Conservation (phyloP, 2,113 vertebrate species). For the Festucalex cinctus region DNA sequence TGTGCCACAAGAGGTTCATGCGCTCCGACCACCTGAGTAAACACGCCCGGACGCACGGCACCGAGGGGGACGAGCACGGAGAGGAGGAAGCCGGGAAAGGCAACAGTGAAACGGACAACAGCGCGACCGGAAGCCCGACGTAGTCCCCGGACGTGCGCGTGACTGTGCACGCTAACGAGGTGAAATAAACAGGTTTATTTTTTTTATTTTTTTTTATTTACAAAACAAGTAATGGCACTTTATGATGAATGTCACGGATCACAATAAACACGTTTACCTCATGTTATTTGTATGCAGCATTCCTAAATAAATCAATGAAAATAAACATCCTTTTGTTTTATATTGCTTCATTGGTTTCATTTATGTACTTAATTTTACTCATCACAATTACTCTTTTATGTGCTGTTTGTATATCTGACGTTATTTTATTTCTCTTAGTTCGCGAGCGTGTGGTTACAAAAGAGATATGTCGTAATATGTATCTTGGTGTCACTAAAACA, state of each 20-base stretch:
- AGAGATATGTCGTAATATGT: conserved; percentile 63
- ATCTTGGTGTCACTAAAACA: conserved; percentile 52
- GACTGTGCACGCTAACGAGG: conserved; percentile 34
- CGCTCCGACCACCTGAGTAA: conserved; percentile 92
- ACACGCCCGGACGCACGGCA: conserved; percentile 85
- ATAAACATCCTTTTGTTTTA: conserved; percentile 12
- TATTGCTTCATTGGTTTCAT: background rate
- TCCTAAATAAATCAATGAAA: conserved; percentile 17
- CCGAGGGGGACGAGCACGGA: conserved; percentile 61
- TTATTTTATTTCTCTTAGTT: conserved; percentile 19
- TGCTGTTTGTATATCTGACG: background rate
- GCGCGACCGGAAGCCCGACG: conserved; percentile 81
- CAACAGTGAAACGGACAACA: conserved; percentile 88
- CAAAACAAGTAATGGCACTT: conserved; percentile 57
- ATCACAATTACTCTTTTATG: background rate
- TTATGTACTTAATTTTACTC: conserved; percentile 24
- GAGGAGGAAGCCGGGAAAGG: conserved; percentile 67
- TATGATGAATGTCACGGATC: conserved; percentile 48
- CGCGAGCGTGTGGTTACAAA: conserved; percentile 1
- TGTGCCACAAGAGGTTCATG: conserved; percentile 91
- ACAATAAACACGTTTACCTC: conserved; percentile 54
- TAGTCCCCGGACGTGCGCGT: conserved; percentile 79
- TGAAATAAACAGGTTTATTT: conserved; percentile 64
- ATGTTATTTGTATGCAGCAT: conserved; percentile 29
- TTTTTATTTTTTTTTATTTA: conserved; percentile 22